Base-by-base conservation (phyloP, 1,140 invertebrate species). In the Ptiloglossa arizonensis region DNA sequence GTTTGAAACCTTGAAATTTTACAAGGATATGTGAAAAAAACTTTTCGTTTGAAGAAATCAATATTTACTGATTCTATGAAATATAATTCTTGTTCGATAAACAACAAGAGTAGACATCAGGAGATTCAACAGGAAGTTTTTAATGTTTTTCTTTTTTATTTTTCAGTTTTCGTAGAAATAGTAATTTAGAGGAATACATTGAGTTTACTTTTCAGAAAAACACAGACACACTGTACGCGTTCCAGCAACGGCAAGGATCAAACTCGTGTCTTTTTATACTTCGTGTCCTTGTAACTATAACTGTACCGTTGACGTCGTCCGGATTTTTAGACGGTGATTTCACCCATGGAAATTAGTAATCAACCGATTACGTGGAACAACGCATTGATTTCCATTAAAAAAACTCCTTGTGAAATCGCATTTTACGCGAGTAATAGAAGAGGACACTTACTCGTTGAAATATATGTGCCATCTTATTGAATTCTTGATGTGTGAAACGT, bases 271-370 rank as follows among this genome's bases (percentile, higher is more conserved):
- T 63, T 73, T 38, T 69, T 69, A 44, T 54, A 24, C 19, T 38
- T 6, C 32, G 35, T 17, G 72, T 35, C 50, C 63, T 68, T 54
- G 72, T 32, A 17, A 63, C 22, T 50, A 50, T 63, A 73, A 75
- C 29, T 67, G 66, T 32, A 38, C 6, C 63, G 29, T 75, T 68
- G 52, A 68, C 64, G 52, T 68, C 50, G 38, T 24, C 44, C 6
- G 50, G 19, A 68, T 56, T 6, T 75, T 75, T 68, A 57, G 44
- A 68, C 63, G 72, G 29, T 75, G 72, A 75, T 68, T 75, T 75
- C 64, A 75, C 1, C 38, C 17, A 46, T 46, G 38, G 52, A 54
- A 68, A 74, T 74, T 67, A 67, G 17, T 66, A 68, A 57, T 68
- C 29, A 5, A 24, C n/a, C 52, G 27, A 75, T 46, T 68, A 68